Evolutionary conservation across 2,888 invertebrate genomes (phyloP).

Genomic region (Drosophila differens): DNA sequence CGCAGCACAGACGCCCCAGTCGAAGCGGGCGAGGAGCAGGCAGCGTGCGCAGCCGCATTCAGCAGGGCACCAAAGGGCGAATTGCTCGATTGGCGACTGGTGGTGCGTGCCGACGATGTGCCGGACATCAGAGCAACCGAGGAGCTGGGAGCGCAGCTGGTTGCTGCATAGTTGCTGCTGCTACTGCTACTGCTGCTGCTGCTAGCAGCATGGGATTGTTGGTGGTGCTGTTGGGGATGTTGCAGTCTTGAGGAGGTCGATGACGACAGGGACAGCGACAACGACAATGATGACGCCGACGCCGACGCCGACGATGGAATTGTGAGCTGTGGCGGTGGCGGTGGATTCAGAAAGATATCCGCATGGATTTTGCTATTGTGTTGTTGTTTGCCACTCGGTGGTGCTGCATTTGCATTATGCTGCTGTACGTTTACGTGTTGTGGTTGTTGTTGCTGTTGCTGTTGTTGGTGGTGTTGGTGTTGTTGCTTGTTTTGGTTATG

Average conservation of each 20-base stretch:
- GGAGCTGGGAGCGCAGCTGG: constrained; percentile 21
- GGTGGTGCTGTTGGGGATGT: constrained; percentile 47
- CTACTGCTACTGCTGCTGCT: constrained; percentile 17
- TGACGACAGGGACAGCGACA: constrained; percentile 4
- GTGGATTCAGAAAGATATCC: constrained; percentile 71
- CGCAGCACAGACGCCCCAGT: constrained; percentile 82
- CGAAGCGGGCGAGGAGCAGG: constrained; percentile 73
- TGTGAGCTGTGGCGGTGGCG: constrained; percentile 58
- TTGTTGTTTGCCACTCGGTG: constrained; percentile 61
- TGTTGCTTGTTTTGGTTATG: constrained; percentile 83
- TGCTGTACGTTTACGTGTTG: constrained; percentile 63
- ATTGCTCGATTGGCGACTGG: constrained; percentile 69
- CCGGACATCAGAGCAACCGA: constrained; percentile 32
- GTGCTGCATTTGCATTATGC: constrained; percentile 58
- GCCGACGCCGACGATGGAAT: constrained; percentile 29
- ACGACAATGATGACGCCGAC: constrained; percentile 13
- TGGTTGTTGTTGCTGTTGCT: constrained; percentile 48
- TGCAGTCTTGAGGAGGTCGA: constrained; percentile 42
- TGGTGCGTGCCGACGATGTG: constrained; percentile 21
- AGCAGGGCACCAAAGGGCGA: constrained; percentile 81
- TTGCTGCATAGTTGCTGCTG: constrained; percentile 16
- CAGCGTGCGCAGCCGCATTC: constrained; percentile 67
- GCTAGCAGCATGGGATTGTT: constrained; percentile 33
- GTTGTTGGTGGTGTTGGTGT: constrained; percentile 46
- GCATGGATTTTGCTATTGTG: constrained; percentile 60